Evolutionary conservation across 2,888 invertebrate species (phyloP), one percentile per base, ranked within the genome.

Genomic region (Proisotoma minuta): DNA sequence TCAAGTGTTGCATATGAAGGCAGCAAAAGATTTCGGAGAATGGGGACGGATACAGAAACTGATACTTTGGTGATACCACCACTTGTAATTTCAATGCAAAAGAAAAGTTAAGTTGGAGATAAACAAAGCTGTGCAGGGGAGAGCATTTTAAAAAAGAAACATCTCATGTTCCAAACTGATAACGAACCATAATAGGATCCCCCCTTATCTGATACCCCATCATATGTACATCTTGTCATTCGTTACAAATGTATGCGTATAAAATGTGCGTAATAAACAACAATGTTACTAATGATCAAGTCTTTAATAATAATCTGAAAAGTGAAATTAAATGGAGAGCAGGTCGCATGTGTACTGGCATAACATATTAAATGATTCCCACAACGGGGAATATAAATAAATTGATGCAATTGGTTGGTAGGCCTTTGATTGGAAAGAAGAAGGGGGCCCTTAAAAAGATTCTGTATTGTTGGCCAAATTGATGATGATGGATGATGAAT

Each of bases 401-500:
- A 5, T n/a, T 43, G 43, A 43, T 10, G 34, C 34, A 34, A 43
- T 43, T 15, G 43, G 18, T 18, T 43, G 5, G 43, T 10, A 15
- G 15, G 34, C 34, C 34, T n/a, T 43, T 43, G 43, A 43, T 43
- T 43, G 43, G 43, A 43, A n/a, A 43, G 20, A 5, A 10, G 34
- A 15, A 34, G 43, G 20, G 43, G 20, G 43, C 43, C 43, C 43
- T 43, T 43, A 12, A 12, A 4, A 15, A 43, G 20, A 18, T 20
- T 43, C 43, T 18, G 15, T 34, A 15, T 34, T 43, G 34, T 34
- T 34, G 43, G 43, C n/a, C n/a, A n/a, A n/a, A n/a, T n/a, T 43
- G 43, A 43, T 43, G 43, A 43, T 43, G 43, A 43, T 43, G 43
- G 43, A 43, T 43, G 43, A 20, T 12, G 43, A 43, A 43, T 5